A percentile compares a stretch with the other conserved stretches of the same genome.
phyloP scores from a whole-genome alignment of 2,888 invertebrate species.

The Galerucella nymphaeae region DNA sequence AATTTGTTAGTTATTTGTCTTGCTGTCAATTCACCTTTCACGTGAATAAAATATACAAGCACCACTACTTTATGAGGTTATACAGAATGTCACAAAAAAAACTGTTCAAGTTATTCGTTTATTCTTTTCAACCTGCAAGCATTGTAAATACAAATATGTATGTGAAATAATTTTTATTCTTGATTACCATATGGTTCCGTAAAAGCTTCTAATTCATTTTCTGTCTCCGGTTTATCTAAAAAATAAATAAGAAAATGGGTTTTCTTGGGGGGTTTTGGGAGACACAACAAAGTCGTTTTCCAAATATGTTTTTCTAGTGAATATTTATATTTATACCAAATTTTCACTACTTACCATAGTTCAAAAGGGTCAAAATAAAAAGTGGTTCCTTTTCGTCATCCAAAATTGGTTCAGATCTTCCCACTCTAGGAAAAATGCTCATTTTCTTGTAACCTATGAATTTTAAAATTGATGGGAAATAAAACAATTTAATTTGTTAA shows the following conservation, averaged over 20 bases:
- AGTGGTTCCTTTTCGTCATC: constrained; percentile 12
- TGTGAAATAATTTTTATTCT: not conserved
- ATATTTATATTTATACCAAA: too few species aligned
- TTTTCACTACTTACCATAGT: constrained; percentile 1
- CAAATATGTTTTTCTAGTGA: too few species aligned
- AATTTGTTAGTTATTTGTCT: not conserved
- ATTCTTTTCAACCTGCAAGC: not conserved
- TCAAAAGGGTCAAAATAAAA: constrained; percentile 7
- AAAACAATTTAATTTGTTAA: too few species aligned
- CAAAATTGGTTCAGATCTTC: constrained; percentile 2
- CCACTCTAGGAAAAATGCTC: constrained; percentile 27
- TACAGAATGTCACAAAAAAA: not conserved
- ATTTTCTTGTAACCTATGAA: constrained; percentile 12
- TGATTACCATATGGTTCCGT: not conserved
- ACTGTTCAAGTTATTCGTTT: not conserved
- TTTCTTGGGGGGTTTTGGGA: too few species aligned
- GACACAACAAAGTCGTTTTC: too few species aligned
- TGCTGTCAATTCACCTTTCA: not conserved
- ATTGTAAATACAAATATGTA: not conserved
- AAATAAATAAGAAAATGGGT: not conserved
- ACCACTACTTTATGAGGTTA: not conserved
- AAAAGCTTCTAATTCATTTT: not conserved
- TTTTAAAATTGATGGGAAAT: not conserved
- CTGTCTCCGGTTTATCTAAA: constrained; percentile 2
- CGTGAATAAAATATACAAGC: not conserved